These are phyloP conservation scores for Carollia perspicillata DNA, from an alignment of 2,113 vertebrate genomes.

Conservation along the genomic window DNA sequence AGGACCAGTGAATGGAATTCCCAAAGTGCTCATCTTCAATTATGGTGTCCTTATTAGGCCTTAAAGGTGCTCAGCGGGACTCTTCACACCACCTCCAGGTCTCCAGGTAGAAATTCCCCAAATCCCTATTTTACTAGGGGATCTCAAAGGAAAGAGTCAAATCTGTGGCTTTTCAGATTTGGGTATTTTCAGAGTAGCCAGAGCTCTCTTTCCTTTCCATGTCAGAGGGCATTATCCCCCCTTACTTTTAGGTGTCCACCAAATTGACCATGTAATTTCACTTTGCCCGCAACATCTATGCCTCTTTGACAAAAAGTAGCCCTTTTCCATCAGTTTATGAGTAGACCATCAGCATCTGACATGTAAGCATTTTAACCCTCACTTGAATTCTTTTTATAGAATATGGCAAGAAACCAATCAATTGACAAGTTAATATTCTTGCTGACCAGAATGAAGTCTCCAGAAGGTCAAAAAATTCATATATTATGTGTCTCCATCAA, in stretches of 20 bases:
- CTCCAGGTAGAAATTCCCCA: neutral
- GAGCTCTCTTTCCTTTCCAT: neutral
- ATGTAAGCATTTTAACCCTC: neutral
- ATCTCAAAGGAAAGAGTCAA: neutral
- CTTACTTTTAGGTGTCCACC: neutral
- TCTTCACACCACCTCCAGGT: neutral
- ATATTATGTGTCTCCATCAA: neutral
- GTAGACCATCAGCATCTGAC: neutral
- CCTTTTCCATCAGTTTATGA: neutral
- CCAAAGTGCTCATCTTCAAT: neutral
- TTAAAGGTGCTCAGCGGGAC: neutral
- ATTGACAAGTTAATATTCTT: neutral
- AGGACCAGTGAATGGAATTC: neutral
- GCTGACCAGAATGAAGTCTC: neutral
- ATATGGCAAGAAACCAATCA: neutral
- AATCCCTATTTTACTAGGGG: neutral
- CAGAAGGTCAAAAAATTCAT: neutral
- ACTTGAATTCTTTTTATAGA: neutral
- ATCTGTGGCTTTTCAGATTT: neutral
- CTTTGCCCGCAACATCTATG: neutral
- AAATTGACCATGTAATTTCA: neutral
- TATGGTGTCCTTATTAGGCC: neutral
- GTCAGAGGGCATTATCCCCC: neutral
- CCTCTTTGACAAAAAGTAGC: neutral
- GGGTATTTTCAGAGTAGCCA: neutral